A percentile compares a stretch with the other conserved stretches of the same genome.
Conservation (phyloP, 2,113 vertebrate species). For the Apeltes quadracus region DNA sequence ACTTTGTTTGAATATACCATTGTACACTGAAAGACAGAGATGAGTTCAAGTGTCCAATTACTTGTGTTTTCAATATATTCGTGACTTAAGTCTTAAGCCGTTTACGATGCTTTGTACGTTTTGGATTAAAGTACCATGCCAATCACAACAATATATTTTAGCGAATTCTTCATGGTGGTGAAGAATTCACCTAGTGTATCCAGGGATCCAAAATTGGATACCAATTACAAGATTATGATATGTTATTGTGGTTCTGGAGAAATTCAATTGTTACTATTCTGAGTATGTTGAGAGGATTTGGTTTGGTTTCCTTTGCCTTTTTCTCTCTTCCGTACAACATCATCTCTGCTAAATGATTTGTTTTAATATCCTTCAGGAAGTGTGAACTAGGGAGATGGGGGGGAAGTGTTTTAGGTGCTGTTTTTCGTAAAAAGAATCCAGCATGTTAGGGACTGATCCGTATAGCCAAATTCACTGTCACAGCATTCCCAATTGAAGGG, state of each 20-base stretch:
- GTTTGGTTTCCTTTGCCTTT: background rate
- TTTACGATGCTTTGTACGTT: background rate
- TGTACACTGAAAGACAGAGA: background rate
- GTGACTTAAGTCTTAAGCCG: background rate
- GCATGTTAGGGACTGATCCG: conserved; percentile 50
- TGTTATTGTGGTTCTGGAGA: conserved; percentile 26
- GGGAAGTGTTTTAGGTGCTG: conserved; percentile 6
- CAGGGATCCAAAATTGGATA: conserved; percentile 30
- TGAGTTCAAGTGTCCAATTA: background rate
- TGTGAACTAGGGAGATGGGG: conserved; percentile 15
- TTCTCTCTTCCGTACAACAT: conserved; percentile 15
- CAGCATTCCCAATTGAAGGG: conserved; percentile 45
- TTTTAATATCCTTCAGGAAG: conserved; percentile 33
- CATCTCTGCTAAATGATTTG: conserved; percentile 56
- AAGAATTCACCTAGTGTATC: conserved; percentile 20
- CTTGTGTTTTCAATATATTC: background rate
- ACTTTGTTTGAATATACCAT: background rate
- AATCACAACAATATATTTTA: background rate
- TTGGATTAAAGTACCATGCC: background rate
- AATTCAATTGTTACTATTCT: conserved; percentile 46
- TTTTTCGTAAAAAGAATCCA: conserved; percentile 6
- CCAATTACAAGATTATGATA: conserved; percentile 43
- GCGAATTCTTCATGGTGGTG: conserved; percentile 3
- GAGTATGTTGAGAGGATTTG: conserved; percentile 40
- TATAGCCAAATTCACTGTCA: conserved; percentile 44